Evolutionary conservation across 2,113 vertebrate genomes (phyloP), one percentile per base, ranked within the genome.

Genomic region (Thalassoma bifasciatum): DNA sequence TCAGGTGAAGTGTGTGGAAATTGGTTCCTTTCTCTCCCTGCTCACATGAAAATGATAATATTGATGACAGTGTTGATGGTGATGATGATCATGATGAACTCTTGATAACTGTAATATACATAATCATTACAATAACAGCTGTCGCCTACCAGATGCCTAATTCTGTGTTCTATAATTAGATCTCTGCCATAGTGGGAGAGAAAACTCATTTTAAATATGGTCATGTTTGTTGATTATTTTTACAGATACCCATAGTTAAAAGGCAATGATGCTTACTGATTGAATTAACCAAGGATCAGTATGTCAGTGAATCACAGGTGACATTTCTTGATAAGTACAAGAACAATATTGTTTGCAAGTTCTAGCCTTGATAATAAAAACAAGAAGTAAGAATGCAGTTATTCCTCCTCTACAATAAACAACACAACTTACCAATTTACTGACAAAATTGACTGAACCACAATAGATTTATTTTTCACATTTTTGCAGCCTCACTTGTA

Each of bases 111-210:
- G 54, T 68, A 65, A 58, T 61, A 42, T 70, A 61, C 75, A 77
- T 79, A 63, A 80, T 66, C 57, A 77, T 77, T 77, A 59, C 54
- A 70, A 63, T 57, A 84, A 79, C 81, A 84, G 78, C 86, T 90
- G 87, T 72, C 52, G 17, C 46, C 60, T 81, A 64, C 74, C 72
- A 63, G 63, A 78, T 84, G 84, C 57, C 72, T 66, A 53, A 83
- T 80, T 79, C 19, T 37, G 46, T 2, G 24, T 36, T n/a, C 58
- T 72, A 58, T 75, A 81, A 87, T 79, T 79, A 78, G 51, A 81
- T 77, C 26, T 21, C n/a, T 60, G 61, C 26, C 14, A 30, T 59
- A 46, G 62, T 83, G 59, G 61, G 52, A 70, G 61, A 65, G 62
- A 61, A 77, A 72, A 72, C 64, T 73, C 3, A 72, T 75, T 77